These are phyloP conservation scores for Porites cylindrica DNA, from an alignment of 92 coral and sea anemone species.

Conservation along the genomic window DNA sequence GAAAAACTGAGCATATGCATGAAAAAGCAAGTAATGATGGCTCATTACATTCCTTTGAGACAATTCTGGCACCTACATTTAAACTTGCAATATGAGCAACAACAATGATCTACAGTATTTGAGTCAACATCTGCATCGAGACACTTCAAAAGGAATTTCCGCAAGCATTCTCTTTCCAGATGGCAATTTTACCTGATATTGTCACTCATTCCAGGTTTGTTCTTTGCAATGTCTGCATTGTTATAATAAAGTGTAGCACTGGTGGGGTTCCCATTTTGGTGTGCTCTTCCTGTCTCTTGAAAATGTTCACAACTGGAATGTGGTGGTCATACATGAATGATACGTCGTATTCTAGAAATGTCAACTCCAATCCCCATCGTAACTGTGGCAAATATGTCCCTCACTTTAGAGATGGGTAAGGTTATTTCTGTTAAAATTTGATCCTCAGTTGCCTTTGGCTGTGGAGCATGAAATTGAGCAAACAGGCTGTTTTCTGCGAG, in stretches of 20 bases:
- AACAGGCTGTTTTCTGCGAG: slow-evolving; percentile 5
- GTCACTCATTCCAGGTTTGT: slow-evolving; percentile 5
- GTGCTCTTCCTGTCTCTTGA: not conserved
- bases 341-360: slow-evolving; percentile 31
- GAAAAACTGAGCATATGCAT: not conserved
- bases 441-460: slow-evolving; percentile 31
- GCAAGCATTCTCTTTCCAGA: no score
- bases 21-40: not conserved
- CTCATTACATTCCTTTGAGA: not conserved
- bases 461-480: no score
- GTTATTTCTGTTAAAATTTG: slow-evolving; percentile 43
- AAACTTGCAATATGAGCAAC: not conserved
- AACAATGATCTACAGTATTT: not conserved
- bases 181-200: not conserved
- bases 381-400: slow-evolving; percentile 65
- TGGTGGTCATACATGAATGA: slow-evolving; percentile 70
- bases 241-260: slow-evolving; percentile 40
- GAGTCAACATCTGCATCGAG: slow-evolving; percentile 27
- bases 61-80: not conserved
- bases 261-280: slow-evolving; percentile 59
- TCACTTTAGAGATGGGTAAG: slow-evolving; percentile 17
- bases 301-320: no score
- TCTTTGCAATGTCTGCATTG: slow-evolving; percentile 47
- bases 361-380: slow-evolving; percentile 56
- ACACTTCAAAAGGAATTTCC: slow-evolving; percentile 46